Base-by-base conservation (phyloP, 2,797 vertebrate species). In the Pteronotus mesoamericanus region DNA sequence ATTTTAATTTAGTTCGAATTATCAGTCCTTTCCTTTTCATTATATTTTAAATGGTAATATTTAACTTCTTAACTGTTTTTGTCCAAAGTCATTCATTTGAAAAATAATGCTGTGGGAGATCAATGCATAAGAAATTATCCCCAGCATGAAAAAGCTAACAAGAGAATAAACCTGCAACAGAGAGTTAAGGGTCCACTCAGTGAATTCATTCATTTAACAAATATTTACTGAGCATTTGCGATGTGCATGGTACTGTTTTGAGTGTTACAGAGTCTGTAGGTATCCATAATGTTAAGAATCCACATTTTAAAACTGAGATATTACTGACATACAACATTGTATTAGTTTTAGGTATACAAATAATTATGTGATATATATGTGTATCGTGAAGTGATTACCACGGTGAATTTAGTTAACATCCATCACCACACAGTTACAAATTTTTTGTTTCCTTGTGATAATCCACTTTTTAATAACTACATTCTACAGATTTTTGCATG, bases 11-110 rank as follows among this genome's bases (percentile, higher is more conserved):
- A 94, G 75, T 84, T 10, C 39, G 86, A 61, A 46, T 83, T 82
- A 74, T 94, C 42, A 94, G 37, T 87, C 53, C 93, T 96, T 96
- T 68, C 21, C 26, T 90, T 94, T 96, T 93, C 19, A 79, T 86
- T 96, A 66, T 93, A 75, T 91, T 94, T 96, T 88, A 86, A 95
- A 74, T 78, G 34, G 18, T 69, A 88, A 53, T 86, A 79, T 93
- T 91, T 96, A 88, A 89, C 19, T 95, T 86, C 10, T 26, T 96
- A 80, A 48, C 21, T 69, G 2, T 72, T 39, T 93, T 92, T 92
- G 93, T 78, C 44, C 78, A 94, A 48, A 86, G n/a, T 89, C 46
- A 93, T 77, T 94, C 37, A 74, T 77, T 72, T 96, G 94, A 78
- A 59, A 92, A 80, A 86, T 89, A 95, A 57, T 95, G n/a, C 51